Conservation (phyloP, 2,888 invertebrate genomes). For the Lymantria dispar region DNA sequence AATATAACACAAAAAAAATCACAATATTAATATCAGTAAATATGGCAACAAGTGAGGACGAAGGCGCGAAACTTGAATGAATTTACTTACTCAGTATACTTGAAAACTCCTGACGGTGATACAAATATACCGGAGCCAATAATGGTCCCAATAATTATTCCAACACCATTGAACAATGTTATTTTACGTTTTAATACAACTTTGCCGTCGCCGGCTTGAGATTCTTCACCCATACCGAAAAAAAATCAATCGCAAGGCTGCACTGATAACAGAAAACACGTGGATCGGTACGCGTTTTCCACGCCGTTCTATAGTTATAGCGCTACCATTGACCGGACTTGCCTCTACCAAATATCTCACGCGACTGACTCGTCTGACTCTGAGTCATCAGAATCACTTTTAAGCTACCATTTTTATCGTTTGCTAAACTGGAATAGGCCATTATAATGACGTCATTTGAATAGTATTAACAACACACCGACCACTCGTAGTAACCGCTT, state of each 20-base stretch:
- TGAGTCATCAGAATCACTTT: conserved; percentile 44
- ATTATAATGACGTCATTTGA: conserved; percentile 47
- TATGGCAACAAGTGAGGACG: conserved; percentile 19
- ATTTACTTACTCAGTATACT: conserved; percentile 82
- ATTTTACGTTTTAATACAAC: conserved; percentile 91
- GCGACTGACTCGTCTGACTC: conserved; percentile 48
- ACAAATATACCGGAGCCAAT: conserved; percentile 97
- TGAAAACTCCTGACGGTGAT: conserved; percentile 91
- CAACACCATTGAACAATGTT: conserved; percentile 92
- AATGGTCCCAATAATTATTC: conserved; percentile 93
- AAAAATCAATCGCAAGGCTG: conserved; percentile 70
- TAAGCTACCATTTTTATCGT: conserved; percentile 67
- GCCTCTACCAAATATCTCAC: conserved; percentile 51
- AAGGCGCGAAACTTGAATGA: conserved; percentile 49
- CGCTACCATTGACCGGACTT: conserved; percentile 33
- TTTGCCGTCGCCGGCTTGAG: conserved; percentile 73
- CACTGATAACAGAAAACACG: conserved; percentile 58
- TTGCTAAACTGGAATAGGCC: conserved; percentile 59
- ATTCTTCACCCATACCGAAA: conserved; percentile 77
- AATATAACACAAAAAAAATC: not conserved
- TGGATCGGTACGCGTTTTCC: conserved; percentile 40
- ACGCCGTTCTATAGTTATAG: conserved; percentile 20
- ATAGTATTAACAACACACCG: conserved; percentile 39
- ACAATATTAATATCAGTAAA: conserved; percentile 9
- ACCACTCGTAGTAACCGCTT: conserved; percentile 47